These are phyloP conservation scores for Melanotaenia parkinsoni DNA, from an alignment of 2,797 vertebrate genomes.

Conservation along the genomic window DNA sequence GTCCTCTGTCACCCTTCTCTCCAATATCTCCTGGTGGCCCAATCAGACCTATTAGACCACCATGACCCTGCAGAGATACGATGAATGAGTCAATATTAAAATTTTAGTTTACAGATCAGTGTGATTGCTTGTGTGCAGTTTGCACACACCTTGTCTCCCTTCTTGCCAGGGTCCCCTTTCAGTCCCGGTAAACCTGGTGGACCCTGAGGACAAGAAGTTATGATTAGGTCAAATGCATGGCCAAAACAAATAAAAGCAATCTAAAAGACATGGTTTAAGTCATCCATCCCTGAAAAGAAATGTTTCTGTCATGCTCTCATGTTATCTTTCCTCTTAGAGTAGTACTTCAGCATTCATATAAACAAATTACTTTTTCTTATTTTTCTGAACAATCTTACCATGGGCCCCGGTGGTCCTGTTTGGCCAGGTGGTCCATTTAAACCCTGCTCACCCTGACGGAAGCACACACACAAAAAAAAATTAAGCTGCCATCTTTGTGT, in stretches of 20 bases:
- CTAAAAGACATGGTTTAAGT: background rate
- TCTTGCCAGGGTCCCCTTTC: conserved; percentile 94
- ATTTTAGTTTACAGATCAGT: background rate
- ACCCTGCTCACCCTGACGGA: conserved; percentile 94
- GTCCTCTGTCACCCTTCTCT: conserved; percentile 95
- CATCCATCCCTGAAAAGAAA: background rate
- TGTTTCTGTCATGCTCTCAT: background rate
- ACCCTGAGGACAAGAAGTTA: conserved; percentile 80
- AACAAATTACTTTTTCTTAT: background rate
- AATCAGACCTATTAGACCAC: conserved; percentile 95
- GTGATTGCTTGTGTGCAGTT: background rate
- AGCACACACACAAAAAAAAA: conserved; percentile 22
- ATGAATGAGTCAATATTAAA: conserved; percentile 17
- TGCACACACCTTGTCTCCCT: conserved; percentile 91
- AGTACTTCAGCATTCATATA: background rate
- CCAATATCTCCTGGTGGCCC: conserved; percentile 95
- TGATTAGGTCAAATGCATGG: background rate
- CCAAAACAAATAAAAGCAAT: background rate
- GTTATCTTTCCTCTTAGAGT: background rate
- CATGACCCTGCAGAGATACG: conserved; percentile 87
- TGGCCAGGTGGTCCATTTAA: conserved; percentile 93
- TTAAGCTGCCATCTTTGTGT: background rate
- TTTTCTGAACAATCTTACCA: conserved; percentile 82
- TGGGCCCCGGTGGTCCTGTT: conserved; percentile 93
- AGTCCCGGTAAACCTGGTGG: conserved; percentile 94